phyloP scores from a whole-genome alignment of 2,113 vertebrate species.

The Pelecanus crispus region DNA sequence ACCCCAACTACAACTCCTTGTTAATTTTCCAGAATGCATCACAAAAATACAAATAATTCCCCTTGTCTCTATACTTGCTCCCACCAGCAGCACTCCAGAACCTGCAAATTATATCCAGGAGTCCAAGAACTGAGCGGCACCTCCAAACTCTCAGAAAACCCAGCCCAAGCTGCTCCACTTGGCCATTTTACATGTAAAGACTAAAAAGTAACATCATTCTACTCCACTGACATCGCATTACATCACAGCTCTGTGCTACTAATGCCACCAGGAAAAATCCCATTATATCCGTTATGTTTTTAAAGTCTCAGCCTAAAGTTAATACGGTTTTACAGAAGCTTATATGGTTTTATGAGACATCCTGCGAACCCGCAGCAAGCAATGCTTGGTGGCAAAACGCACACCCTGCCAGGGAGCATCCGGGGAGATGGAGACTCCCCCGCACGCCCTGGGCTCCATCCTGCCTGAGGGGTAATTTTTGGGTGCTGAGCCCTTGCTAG shows the following conservation, averaged over 20 bases:
- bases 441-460: accelerated
- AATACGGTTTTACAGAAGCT: background rate
- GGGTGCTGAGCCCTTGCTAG: background rate
- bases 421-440: background rate
- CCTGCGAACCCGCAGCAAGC: background rate
- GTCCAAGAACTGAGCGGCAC: accelerated
- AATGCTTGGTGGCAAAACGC: background rate
- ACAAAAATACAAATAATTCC: background rate
- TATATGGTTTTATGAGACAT: background rate
- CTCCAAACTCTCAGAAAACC: background rate
- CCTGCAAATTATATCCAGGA: background rate
- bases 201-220: background rate
- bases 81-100: background rate
- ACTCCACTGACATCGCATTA: background rate
- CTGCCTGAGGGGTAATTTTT: background rate
- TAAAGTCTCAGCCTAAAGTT: background rate
- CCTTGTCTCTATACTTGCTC: background rate
- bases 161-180: background rate
- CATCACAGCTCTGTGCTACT: background rate
- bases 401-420: background rate
- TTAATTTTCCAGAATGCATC: background rate
- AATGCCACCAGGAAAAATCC: background rate
- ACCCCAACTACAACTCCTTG: too few relatives aligned
- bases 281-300: background rate
- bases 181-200: background rate